Evolutionary conservation across 2,888 invertebrate species (phyloP).

Genomic region (Zaprionus bogoriensis): DNA sequence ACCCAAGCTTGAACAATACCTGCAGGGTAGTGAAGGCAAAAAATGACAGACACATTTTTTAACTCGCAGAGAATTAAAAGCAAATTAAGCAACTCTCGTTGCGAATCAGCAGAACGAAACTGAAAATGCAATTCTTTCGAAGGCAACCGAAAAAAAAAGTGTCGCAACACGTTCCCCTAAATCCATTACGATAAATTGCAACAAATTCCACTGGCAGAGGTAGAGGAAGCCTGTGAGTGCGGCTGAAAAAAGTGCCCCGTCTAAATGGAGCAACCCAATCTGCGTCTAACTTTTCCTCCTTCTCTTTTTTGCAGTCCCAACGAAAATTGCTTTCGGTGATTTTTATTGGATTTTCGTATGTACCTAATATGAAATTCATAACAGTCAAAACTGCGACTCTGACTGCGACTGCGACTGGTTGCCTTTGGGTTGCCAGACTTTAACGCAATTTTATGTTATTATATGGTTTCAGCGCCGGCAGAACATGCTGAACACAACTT

Average conservation of each 20-base stretch:
- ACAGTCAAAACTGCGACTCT: conserved; percentile 49
- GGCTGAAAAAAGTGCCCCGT: neutral
- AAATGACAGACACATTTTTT: conserved; percentile 21
- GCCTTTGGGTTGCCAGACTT: conserved; percentile 29
- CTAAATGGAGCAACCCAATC: conserved; percentile 37
- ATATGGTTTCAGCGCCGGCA: conserved; percentile 28
- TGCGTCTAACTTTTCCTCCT: conserved; percentile 14
- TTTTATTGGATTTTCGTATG: conserved; percentile 75
- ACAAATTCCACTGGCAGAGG: conserved; percentile 45
- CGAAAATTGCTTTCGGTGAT: conserved; percentile 72
- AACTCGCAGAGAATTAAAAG: conserved; percentile 47
- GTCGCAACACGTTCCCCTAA: conserved; percentile 16
- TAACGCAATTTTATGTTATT: conserved; percentile 58
- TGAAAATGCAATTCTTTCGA: conserved; percentile 21
- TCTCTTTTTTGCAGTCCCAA: conserved; percentile 15
- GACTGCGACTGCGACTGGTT: conserved; percentile 18
- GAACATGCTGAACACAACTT: conserved; percentile 44
- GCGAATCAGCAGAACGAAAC: conserved; percentile 12
- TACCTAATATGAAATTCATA: conserved; percentile 72
- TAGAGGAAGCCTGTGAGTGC: neutral
- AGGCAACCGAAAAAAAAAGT: conserved; percentile 12
- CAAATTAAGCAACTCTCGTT: conserved; percentile 57
- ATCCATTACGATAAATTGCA: conserved; percentile 52
- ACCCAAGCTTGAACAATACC: neutral
- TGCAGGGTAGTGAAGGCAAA: neutral